Conservation (phyloP, 2,113 vertebrate genomes). For the Eolophus roseicapilla region DNA sequence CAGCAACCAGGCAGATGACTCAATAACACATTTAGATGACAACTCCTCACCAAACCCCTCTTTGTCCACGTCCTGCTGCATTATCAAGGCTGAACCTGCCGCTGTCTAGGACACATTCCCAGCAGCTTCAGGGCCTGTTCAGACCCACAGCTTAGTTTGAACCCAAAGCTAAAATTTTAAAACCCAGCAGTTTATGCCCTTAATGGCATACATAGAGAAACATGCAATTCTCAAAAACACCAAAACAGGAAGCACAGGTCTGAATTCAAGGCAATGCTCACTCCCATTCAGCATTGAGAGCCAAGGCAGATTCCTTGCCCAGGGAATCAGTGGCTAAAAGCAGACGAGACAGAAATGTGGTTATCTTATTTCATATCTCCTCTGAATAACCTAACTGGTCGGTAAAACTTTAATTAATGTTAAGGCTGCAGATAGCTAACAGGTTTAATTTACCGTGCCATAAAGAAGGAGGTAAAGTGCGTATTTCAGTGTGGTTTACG, state of each 20-base stretch:
- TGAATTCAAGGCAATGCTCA: fast-evolving
- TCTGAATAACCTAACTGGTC: not conserved
- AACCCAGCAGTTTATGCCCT: not conserved
- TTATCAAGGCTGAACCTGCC: not conserved
- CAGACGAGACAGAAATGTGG: not conserved
- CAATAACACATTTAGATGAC: not conserved
- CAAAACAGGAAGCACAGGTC: not conserved
- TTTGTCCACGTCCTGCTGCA: not conserved
- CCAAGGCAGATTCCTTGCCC: not conserved
- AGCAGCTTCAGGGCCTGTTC: not conserved
- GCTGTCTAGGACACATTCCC: not conserved
- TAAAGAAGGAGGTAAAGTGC: conserved; percentile 6
- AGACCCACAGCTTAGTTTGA: not conserved
- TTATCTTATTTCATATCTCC: not conserved
- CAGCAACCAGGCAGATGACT: not conserved
- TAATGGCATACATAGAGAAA: not conserved
- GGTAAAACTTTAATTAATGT: conserved; percentile 35
- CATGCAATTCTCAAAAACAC: not conserved
- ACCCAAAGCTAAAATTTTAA: not conserved
- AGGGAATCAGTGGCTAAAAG: not conserved
- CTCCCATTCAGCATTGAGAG: not conserved
- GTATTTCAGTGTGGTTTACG: conserved; percentile 31
- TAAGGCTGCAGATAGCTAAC: conserved; percentile 26
- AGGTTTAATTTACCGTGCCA: conserved; percentile 40
- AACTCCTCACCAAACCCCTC: not conserved